phyloP scores from a whole-genome alignment of 2,113 vertebrate genomes.

The Etheostoma spectabile region DNA sequence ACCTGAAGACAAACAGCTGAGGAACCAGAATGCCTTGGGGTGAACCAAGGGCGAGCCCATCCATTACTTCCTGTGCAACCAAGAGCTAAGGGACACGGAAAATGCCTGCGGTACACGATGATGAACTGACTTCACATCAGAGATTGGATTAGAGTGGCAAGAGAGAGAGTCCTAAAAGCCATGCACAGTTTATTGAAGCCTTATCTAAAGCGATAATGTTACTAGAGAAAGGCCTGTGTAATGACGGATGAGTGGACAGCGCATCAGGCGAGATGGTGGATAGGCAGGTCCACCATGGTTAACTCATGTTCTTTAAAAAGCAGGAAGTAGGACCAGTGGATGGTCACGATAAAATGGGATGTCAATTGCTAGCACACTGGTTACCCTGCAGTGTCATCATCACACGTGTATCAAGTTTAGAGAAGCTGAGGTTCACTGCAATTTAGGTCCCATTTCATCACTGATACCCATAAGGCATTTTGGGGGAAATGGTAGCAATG shows the following conservation, averaged over 20 bases:
- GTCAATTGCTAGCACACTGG: slow-evolving; percentile 42
- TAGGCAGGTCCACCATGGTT: slow-evolving; percentile 63
- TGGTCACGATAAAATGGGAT: slow-evolving; percentile 47
- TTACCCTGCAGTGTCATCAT: slow-evolving; percentile 57
- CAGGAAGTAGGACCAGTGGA: slow-evolving; percentile 39
- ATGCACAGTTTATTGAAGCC: slow-evolving; percentile 81
- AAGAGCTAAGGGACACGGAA: slow-evolving; percentile 61
- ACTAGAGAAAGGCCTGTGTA: slow-evolving; percentile 74
- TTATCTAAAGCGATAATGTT: slow-evolving; percentile 86
- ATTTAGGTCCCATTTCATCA: slow-evolving; percentile 65
- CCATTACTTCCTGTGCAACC: slow-evolving; percentile 74
- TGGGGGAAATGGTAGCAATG: slow-evolving; percentile 30
- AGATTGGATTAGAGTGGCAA: slow-evolving; percentile 84
- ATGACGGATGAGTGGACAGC: slow-evolving; percentile 76
- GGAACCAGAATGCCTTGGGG: slow-evolving; percentile 61
- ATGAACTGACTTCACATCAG: slow-evolving; percentile 79
- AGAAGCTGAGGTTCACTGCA: slow-evolving; percentile 49
- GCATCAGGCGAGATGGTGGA: slow-evolving; percentile 64
- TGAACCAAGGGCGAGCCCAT: slow-evolving; percentile 69
- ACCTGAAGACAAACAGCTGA: slow-evolving; percentile 75
- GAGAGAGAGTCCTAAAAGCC: slow-evolving; percentile 81
- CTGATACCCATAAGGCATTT: slow-evolving; percentile 60
- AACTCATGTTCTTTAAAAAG: slow-evolving; percentile 62
- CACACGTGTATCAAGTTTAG: slow-evolving; percentile 52
- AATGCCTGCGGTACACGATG: slow-evolving; percentile 76